Percentiles rank a stretch among this genome's conserved stretches.
Conservation (phyloP, 2,797 vertebrate genomes). For the Paedocypris micromegethes region DNA sequence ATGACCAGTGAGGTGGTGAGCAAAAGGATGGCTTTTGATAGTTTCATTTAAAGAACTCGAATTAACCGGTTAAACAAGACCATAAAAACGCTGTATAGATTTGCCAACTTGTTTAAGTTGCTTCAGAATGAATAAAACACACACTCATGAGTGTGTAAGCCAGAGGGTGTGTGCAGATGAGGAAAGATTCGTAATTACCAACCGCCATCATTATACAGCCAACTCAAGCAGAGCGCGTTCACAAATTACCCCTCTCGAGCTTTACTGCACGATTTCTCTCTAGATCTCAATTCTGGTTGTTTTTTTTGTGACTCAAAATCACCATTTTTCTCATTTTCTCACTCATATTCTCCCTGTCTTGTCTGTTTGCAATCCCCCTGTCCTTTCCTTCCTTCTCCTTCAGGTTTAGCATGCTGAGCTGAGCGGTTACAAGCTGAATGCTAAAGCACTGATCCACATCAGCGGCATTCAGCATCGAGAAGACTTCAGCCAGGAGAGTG, state of each 20-base stretch:
- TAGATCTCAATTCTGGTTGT: slow-evolving; percentile 26
- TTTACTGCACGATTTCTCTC: not conserved
- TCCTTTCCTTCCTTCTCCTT: slow-evolving; percentile 10
- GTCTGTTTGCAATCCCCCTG: slow-evolving; percentile 37
- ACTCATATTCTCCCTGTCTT: not conserved
- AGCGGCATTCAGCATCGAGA: slow-evolving; percentile 23
- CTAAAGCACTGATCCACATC: slow-evolving; percentile 39
- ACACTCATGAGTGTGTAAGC: not conserved
- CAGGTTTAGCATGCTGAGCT: slow-evolving; percentile 37
- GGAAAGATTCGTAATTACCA: slow-evolving; percentile 27
- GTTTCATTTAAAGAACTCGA: slow-evolving; percentile 1
- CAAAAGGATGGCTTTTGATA: not conserved
- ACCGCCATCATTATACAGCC: slow-evolving; percentile 37
- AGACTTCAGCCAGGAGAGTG: slow-evolving; percentile 28
- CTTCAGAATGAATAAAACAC: slow-evolving; percentile 8
- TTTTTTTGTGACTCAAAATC: slow-evolving; percentile 35
- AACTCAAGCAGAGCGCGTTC: slow-evolving; percentile 25
- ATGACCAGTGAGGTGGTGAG: too few species aligned
- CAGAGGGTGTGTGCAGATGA: not conserved
- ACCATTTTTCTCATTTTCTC: slow-evolving; percentile 1
- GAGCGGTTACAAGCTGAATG: slow-evolving; percentile 41
- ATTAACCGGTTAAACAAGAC: too few species aligned
- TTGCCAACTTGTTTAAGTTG: slow-evolving; percentile 16
- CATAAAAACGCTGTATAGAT: not conserved
- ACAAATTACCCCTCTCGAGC: slow-evolving; percentile 30